Conservation (phyloP, 2,888 invertebrate species). For the Heteromyza rotundicornis region DNA sequence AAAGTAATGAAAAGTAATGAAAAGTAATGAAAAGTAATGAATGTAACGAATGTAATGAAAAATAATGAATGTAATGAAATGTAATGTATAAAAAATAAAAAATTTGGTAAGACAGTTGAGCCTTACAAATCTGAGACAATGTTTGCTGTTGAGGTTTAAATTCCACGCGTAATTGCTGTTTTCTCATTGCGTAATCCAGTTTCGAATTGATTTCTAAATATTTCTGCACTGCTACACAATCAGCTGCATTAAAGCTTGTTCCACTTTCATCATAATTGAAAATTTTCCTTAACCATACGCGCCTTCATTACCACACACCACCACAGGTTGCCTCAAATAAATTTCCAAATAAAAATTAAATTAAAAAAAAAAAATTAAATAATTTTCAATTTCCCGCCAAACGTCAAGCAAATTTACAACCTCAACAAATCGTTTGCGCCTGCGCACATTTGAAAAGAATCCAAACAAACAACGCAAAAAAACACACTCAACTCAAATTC, state of each 20-base stretch:
- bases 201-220: no score
- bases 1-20: no score
- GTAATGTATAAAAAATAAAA: no score
- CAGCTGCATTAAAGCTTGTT: not conserved
- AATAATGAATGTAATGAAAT: no score
- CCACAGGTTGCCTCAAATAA: not conserved
- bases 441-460: slow-evolving; percentile 19
- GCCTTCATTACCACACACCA: not conserved
- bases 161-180: no score
- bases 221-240: no score
- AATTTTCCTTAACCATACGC: not conserved
- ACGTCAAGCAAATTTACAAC: slow-evolving; percentile 42
- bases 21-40: no score
- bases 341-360: not conserved
- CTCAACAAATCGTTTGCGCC: slow-evolving; percentile 38
- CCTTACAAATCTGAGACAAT: no score
- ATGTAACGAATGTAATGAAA: no score
- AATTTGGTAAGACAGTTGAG: no score
- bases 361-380: slow-evolving; percentile 7
- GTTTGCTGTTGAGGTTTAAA: no score
- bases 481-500: slow-evolving; percentile 17
- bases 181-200: no score
- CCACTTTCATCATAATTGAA: slow-evolving; percentile 1
- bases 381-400: slow-evolving; percentile 49
- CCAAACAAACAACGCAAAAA: slow-evolving; percentile 6